Conservation (phyloP, 2,113 vertebrate species). For the Rhabdomys dilectus region DNA sequence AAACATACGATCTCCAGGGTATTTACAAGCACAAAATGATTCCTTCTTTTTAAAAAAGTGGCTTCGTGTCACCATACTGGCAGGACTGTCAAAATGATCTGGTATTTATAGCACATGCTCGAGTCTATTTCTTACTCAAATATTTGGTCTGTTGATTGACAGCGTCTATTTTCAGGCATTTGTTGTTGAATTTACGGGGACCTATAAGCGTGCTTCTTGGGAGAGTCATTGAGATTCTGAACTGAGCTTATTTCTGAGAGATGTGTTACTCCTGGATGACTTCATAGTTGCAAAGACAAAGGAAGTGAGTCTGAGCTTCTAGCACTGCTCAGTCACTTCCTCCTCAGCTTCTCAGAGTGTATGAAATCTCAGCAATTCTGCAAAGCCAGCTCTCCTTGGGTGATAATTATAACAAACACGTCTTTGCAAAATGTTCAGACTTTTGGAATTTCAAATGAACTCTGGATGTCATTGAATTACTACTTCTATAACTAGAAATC, state of each 20-base stretch:
- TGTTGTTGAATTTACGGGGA: constrained; percentile 39
- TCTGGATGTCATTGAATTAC: background rate
- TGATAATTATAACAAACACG: constrained; percentile 71
- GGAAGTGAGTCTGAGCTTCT: constrained; percentile 53
- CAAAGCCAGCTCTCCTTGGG: constrained; percentile 22
- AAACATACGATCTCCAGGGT: constrained; percentile 1
- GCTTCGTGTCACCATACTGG: background rate
- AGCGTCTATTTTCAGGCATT: constrained; percentile 34
- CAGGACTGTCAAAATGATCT: constrained; percentile 12
- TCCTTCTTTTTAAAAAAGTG: background rate
- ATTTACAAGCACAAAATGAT: constrained; percentile 35
- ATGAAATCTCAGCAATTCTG: constrained; percentile 66
- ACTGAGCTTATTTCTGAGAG: constrained; percentile 38
- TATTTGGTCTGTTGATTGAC: constrained; percentile 27
- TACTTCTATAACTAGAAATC: background rate
- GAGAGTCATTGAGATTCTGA: constrained; percentile 11
- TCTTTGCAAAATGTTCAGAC: constrained; percentile 56
- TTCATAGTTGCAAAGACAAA: constrained; percentile 46
- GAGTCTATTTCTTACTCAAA: constrained; percentile 26
- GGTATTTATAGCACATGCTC: background rate
- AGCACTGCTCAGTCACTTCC: constrained; percentile 35
- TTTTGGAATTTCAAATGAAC: constrained; percentile 16
- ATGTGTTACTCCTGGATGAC: constrained; percentile 60
- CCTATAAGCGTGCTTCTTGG: background rate
- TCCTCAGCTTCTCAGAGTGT: constrained; percentile 54